phyloP scores from a whole-genome alignment of 2,113 vertebrate species.

The Odocoileus virginianus region DNA sequence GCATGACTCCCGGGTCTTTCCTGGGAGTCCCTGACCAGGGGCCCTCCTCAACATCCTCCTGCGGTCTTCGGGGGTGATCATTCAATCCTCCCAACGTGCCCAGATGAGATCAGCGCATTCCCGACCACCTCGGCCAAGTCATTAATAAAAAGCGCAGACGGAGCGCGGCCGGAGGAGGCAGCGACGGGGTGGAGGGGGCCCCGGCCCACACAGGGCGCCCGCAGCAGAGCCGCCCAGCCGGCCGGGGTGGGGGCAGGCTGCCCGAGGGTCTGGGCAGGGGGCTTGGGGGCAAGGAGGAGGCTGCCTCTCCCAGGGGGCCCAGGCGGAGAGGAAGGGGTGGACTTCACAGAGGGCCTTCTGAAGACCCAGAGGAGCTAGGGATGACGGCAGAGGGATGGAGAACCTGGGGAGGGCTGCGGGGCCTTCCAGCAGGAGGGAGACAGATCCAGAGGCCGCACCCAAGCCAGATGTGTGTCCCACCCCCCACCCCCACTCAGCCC shows the following conservation, averaged over 20 bases:
- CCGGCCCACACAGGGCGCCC: not conserved
- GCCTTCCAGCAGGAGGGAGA: too few relatives aligned
- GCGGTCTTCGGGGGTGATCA: not conserved
- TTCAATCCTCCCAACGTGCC: not conserved
- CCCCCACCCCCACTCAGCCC: not conserved
- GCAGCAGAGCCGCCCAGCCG: not conserved
- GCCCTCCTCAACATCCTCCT: not conserved
- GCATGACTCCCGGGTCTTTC: accelerated
- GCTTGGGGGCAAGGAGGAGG: not conserved
- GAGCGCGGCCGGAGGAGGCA: not conserved
- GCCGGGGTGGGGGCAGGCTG: not conserved
- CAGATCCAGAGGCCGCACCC: not conserved
- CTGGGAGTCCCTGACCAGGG: accelerated
- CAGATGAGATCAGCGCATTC: not conserved
- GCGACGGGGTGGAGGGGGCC: not conserved
- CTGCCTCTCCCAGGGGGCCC: not conserved
- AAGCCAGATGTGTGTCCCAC: not conserved
- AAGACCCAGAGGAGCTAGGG: not conserved
- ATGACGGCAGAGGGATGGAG: accelerated
- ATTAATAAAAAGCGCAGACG: not conserved
- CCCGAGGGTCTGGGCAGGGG: not conserved
- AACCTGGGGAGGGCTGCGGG: not conserved
- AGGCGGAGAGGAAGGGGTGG: not conserved
- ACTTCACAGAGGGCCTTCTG: not conserved
- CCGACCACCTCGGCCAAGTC: not conserved